Evolutionary conservation across 2,113 vertebrate species (phyloP), one percentile per base, ranked within the genome.

Genomic region (Dromas ardeola): DNA sequence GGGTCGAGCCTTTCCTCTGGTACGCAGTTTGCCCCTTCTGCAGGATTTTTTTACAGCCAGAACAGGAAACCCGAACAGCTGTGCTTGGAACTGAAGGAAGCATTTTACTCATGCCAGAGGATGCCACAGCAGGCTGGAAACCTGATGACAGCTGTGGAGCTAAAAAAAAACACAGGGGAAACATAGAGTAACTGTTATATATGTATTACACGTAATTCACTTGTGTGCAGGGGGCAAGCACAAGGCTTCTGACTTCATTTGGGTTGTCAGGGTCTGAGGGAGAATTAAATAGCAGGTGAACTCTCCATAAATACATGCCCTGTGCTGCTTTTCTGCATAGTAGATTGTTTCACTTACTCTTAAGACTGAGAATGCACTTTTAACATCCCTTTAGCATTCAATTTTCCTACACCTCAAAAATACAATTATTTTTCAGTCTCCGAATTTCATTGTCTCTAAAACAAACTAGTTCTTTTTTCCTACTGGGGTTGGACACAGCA

Each of bases 11-110:
- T 98, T 99, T 99, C 96, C 99, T 99, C 98, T 99, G 99, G 98
- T 99, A 99, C 8, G 99, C 99, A 2, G 99, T 99, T 98, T 99
- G 99, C 36, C 99, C 99, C 96, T 99, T 99, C 86, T 99, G 97
- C 92, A 99, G 98, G 94, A 97, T 97, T 98, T 99, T 99, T 97
- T 99, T 99, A 96, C 99, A 99, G 90, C 99, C 98, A 53, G 98
- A 98, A 95, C 99, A 99, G 95, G 98, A 98, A 97, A 99, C 99
- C 94, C 98, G 98, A 93, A 98, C 78, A 55, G 99, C 97, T 47
- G 98, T 97, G 94, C 50, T 85, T 80, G 98, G 98, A 91, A 98
- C 98, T 97, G 96, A 98, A 98, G 94, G 99, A 95, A 97, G 96
- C 96, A 98, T 97, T 98, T 97, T 98, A 93, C 95, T 98, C 90